Base-by-base conservation (phyloP, 2,797 vertebrate genomes). In the Brachymystax lenok region DNA sequence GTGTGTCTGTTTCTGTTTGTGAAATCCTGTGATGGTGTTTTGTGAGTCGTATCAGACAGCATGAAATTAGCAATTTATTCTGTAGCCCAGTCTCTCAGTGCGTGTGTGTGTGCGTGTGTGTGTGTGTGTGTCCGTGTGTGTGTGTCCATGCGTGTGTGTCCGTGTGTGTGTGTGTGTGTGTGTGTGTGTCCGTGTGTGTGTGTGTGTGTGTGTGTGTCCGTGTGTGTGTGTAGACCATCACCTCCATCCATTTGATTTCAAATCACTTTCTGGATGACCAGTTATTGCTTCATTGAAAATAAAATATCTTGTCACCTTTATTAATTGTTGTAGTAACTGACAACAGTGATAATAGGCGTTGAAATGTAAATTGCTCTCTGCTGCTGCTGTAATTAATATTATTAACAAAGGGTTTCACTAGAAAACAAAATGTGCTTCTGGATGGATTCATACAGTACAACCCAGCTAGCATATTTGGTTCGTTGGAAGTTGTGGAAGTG, bases 241-340 rank as follows among this genome's bases (percentile, higher is more conserved):
- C 35, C 35, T 40, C 5, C n/a, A n/a, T n/a, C n/a, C n/a, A 83
- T 76, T 66, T 68, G 71, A 82, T 83, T 83, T 83, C 76, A 86
- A 82, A 83, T 86, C 77, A 69, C 68, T 83, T 83, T 83, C 73
- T 80, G 77, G 77, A 74, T 81, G 78, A 77, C 71, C 79, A 82
- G 77, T 85, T 88, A 78, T 86, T 87, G 80, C 82, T 81, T 75
- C 40, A 80, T 81, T 46, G 71, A 86, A 86, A 85, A 84, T 40
- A 82, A 79, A 71, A 86, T 85, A 79, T 82, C 76, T 81, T 84
- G 79, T 85, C 83, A 76, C 71, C 76, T 69, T 56, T 74, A 27
- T 73, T 85, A 78, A 81, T 86, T 78, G 81, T 80, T 73, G 79
- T 63, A 67, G 71, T 69, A 82, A 77, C 81, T 79, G 74, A 84